phyloP scores from a whole-genome alignment of 2,113 vertebrate genomes.

The Epinephelus moara region DNA sequence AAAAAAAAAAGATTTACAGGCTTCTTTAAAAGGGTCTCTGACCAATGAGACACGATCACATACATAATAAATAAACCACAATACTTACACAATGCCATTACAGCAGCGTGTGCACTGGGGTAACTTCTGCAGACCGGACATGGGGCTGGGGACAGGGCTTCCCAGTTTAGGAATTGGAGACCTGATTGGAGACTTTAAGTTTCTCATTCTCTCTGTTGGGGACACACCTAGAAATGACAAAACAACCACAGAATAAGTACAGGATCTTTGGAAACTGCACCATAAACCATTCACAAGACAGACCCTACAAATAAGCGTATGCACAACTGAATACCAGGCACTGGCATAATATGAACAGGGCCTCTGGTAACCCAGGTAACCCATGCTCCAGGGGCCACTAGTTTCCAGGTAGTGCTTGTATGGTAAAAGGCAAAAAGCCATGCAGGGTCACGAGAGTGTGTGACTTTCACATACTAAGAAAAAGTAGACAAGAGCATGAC shows the following conservation, averaged over 20 bases:
- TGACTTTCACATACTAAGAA: conserved; percentile 19
- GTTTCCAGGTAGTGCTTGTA: conserved; percentile 1
- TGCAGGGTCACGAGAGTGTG: background rate
- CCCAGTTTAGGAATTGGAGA: conserved; percentile 89
- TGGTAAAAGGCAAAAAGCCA: background rate
- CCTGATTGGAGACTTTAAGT: conserved; percentile 85
- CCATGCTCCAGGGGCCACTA: background rate
- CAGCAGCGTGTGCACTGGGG: conserved; percentile 94
- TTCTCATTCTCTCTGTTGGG: conserved; percentile 85
- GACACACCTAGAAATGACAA: conserved; percentile 85
- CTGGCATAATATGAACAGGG: background rate
- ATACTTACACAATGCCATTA: conserved; percentile 96
- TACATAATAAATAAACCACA: background rate
- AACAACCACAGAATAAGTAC: conserved; percentile 26
- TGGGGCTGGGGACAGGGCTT: conserved; percentile 84
- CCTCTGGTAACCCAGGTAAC: background rate
- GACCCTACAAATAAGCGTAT: background rate
- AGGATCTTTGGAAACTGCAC: background rate
- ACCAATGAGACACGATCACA: background rate
- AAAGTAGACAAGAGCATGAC: background rate
- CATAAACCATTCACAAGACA: background rate
- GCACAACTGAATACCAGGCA: background rate
- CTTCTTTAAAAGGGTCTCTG: background rate
- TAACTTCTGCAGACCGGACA: conserved; percentile 91
- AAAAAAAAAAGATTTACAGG: no score